Base-by-base conservation (phyloP, 2,797 vertebrate species). In the Liparis tanakae region DNA sequence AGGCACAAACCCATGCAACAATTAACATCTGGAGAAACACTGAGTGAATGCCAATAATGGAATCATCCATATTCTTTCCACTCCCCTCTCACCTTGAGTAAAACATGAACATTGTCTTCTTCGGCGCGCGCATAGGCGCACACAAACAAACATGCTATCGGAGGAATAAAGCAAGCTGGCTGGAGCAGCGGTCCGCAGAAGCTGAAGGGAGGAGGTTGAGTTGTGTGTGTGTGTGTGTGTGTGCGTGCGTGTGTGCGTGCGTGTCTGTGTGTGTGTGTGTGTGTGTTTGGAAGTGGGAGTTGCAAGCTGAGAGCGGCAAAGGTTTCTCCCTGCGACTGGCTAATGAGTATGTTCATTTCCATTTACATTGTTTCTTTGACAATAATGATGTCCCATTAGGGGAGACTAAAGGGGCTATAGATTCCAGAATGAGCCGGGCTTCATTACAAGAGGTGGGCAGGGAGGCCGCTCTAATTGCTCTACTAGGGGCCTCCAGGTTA, bases 301-400 rank as follows among this genome's bases (percentile, higher is more conserved):
- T 87, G 89, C 88, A 88, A 90, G 88, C 83, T 91, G 91, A 92
- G 89, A 92, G 86, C 82, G 67, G 89, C 88, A 92, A 92, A 92
- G 92, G 96, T 96, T 96, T 97, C 89, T 98, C 96, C 95, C 96
- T 96, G 96, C 95, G 95, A 97, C 96, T 97, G 94, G 96, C 97
- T 98, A 99, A 99, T 99, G 98, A 99, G 98, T 97, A 97, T 98
- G 97, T 99, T 98, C 98, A 99, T 99, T 99, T 99, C 96, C 97
- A 98, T 99, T 98, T 98, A 98, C 97, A 99, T 98, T 98, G 97
- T 99, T 99, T 98, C 98, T 97, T 98, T 98, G 97, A 98, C 97
- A 98, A 98, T 98, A 99, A 99, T 98, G 98, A 99, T 97, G 97
- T 98, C 98, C 98, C 98, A 98, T 99, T 98, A 99, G 97, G 97